These are phyloP conservation scores for human (Homo sapiens) DNA, from an alignment of 2,113 vertebrate species.

Conservation along the genomic window GRCh38 chr7:81171001-81171500, in stretches of 20 bases:
- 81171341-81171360: neutral
- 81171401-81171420: neutral
- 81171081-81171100: neutral
- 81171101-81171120: neutral
- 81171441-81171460: neutral
- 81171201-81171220: neutral
- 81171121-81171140: neutral
- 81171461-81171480: neutral
- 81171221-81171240: neutral
- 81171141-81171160: neutral
- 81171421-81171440: neutral
- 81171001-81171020: neutral
- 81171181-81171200: neutral
- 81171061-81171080: neutral
- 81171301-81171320: neutral
- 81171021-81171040: neutral
- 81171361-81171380: neutral
- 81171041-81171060: neutral
- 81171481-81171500: neutral
- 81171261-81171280: neutral
- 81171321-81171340: neutral
- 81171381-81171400: too few relatives aligned
- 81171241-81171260: neutral
- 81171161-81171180: neutral
- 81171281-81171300: neutral